phyloP scores from a whole-genome alignment of 1,140 invertebrate genomes.

The Rhopalosiphum padi region DNA sequence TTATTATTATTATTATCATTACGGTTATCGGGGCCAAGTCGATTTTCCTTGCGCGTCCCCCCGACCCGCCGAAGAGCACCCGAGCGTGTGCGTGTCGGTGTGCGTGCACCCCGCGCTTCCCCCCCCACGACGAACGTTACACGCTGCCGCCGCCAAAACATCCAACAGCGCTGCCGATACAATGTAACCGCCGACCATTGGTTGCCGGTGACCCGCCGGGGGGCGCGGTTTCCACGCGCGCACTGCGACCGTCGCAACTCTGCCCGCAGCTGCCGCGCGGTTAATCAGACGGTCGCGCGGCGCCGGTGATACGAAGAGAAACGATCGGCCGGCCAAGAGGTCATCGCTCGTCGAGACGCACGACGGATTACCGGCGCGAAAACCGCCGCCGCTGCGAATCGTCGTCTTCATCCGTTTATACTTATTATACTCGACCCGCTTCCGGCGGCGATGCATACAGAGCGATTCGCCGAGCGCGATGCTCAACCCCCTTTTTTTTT shows the following conservation, averaged over 20 bases:
- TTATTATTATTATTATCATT: background rate
- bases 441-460: background rate
- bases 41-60: background rate
- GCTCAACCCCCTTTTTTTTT: no score
- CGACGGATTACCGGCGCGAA: background rate
- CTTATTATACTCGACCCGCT: background rate
- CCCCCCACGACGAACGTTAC: background rate
- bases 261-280: slow-evolving; percentile 2
- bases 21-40: background rate
- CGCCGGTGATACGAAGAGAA: background rate
- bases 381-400: background rate
- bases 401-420: background rate
- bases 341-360: background rate
- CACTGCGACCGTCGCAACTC: background rate
- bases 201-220: background rate
- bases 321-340: slow-evolving; percentile 33
- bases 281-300: slow-evolving; percentile 16
- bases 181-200: slow-evolving; percentile 53
- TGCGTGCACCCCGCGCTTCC: background rate
- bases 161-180: slow-evolving; percentile 30
- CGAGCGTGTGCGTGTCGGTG: background rate
- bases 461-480: no score
- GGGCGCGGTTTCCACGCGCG: slow-evolving; percentile 17
- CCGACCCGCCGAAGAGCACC: no score
- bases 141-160: background rate